A percentile compares a stretch with the other conserved stretches of the same genome.
These are phyloP conservation scores for Sepiola atlantica DNA, from an alignment of 2,888 invertebrate genomes.

Conservation along the genomic window DNA sequence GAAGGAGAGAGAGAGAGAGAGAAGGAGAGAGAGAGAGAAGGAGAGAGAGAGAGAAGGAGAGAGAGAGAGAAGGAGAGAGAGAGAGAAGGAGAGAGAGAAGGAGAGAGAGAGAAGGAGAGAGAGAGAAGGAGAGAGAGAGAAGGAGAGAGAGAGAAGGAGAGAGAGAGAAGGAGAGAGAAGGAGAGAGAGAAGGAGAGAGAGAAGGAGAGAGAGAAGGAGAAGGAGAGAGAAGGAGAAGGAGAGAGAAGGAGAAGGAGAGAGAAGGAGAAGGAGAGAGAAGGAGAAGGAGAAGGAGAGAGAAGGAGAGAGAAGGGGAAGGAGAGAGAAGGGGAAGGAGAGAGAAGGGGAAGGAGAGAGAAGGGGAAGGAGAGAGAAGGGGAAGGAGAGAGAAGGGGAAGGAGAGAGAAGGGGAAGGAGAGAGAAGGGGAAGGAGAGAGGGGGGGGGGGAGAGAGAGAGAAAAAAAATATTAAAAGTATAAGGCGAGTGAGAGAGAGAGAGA, in stretches of 20 bases:
- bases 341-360: not conserved
- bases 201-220: not conserved
- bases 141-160: not conserved
- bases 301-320: not conserved
- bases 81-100: not conserved
- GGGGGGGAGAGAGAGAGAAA: no score
- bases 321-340: not conserved
- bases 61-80: not conserved
- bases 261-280: not conserved
- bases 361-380: not conserved
- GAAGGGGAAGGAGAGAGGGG: no score
- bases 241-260: not conserved
- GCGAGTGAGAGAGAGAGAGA: no score
- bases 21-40: no score
- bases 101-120: no score
- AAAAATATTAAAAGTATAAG: no score
- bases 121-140: not conserved
- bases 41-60: not conserved
- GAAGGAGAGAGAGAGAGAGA: not conserved
- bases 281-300: not conserved
- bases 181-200: not conserved
- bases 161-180: not conserved
- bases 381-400: not conserved
- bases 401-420: no score
- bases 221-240: not conserved